These are phyloP conservation scores for Genyomyrus donnyi DNA, from an alignment of 2,113 vertebrate genomes.

Conservation along the genomic window DNA sequence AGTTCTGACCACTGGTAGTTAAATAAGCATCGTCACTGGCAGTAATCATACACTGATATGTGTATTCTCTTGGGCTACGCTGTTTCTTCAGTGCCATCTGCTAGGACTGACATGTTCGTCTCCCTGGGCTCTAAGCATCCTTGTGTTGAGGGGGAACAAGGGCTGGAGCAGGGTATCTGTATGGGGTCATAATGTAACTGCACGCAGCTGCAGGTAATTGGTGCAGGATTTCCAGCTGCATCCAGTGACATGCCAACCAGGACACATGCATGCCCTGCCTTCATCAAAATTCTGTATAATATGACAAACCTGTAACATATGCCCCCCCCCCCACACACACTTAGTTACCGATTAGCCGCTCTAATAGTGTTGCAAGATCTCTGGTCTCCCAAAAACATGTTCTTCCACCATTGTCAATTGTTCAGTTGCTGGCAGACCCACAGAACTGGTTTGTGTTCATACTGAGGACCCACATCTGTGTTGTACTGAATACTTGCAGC, in stretches of 20 bases:
- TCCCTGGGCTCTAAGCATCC: background rate
- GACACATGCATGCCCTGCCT: background rate
- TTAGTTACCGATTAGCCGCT: constrained; percentile 3
- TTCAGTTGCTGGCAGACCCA: background rate
- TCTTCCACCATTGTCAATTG: background rate
- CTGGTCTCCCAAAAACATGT: background rate
- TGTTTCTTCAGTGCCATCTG: constrained; percentile 4
- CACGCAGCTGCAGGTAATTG: constrained; percentile 29
- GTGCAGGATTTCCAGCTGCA: constrained; percentile 16
- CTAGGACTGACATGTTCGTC: background rate
- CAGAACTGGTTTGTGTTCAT: background rate
- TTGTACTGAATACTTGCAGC: background rate
- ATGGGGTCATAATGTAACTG: constrained; percentile 11
- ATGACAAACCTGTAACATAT: constrained; percentile 10
- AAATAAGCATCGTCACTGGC: background rate
- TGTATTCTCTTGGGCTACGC: background rate
- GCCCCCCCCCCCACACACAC: background rate
- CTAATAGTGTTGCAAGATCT: background rate
- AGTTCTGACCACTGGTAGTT: background rate
- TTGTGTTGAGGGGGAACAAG: background rate
- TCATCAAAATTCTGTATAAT: background rate
- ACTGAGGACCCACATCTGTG: background rate
- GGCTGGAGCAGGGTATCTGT: background rate
- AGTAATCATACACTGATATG: background rate
- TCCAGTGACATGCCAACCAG: constrained; percentile 16